A percentile compares a stretch with the other conserved stretches of the same genome.
phyloP scores from a whole-genome alignment of 2,888 invertebrate species.

The Macrostomum cliftonense region DNA sequence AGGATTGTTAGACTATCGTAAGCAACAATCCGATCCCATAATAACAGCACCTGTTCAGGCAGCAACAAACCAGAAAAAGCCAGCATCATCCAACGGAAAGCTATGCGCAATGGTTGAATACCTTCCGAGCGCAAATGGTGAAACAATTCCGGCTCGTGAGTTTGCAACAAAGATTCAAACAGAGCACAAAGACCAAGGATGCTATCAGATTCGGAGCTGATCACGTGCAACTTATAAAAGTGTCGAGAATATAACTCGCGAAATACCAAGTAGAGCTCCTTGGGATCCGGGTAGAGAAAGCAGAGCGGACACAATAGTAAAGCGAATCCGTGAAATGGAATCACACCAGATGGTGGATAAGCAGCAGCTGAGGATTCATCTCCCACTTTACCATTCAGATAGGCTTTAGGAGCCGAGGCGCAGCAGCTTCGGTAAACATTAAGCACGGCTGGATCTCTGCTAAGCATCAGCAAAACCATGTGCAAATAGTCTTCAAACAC shows the following conservation, averaged over 20 bases:
- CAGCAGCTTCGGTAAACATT: neutral
- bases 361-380: constrained; percentile 51
- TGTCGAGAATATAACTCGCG: constrained; percentile 72
- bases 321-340: constrained; percentile 81
- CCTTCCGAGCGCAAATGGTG: constrained; percentile 68
- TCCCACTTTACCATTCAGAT: constrained; percentile 52
- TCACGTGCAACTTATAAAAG: constrained; percentile 72
- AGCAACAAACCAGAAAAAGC: constrained; percentile 83
- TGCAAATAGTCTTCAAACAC: constrained; percentile 86
- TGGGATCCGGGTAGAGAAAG: constrained; percentile 70
- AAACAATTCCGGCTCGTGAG: constrained; percentile 72
- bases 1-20: constrained; percentile 45
- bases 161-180: constrained; percentile 70
- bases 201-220: constrained; percentile 68
- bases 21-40: constrained; percentile 80
- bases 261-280: constrained; percentile 68
- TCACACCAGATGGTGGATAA: constrained; percentile 79
- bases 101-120: constrained; percentile 77
- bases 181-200: constrained; percentile 69
- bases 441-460: neutral
- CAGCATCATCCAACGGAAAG: constrained; percentile 87
- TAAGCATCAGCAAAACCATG: constrained; percentile 47
- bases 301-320: constrained; percentile 73
- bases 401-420: constrained; percentile 52
- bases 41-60: constrained; percentile 67